A percentile compares a stretch with the other conserved stretches of the same genome.
These are phyloP conservation scores for Lycodopsis pacificus DNA, from an alignment of 2,797 vertebrate genomes.

Conservation along the genomic window DNA sequence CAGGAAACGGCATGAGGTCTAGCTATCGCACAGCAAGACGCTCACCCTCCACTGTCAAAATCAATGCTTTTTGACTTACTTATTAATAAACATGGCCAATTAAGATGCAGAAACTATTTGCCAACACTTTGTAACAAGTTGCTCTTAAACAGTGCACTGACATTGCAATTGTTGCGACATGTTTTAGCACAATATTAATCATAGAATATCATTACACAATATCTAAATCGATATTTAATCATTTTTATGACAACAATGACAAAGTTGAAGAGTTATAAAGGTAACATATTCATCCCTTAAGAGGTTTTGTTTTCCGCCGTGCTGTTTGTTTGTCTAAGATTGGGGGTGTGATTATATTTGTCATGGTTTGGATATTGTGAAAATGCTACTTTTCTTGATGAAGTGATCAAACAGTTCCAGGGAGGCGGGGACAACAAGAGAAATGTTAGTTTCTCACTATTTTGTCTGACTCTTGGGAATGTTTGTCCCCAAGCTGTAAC, in stretches of 20 bases:
- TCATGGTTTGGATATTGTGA: constrained; percentile 5
- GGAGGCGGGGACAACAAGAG: constrained; percentile 17
- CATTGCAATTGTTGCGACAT: constrained; percentile 48
- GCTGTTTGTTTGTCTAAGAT: neutral
- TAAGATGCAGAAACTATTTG: constrained; percentile 78
- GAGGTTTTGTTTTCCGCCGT: neutral
- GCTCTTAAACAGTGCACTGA: constrained; percentile 38
- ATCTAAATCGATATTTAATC: constrained; percentile 17
- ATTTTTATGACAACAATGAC: constrained; percentile 16
- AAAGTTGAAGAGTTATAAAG: constrained; percentile 1
- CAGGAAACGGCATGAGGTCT: constrained; percentile 71
- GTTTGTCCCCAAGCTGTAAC: constrained; percentile 57
- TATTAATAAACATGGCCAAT: constrained; percentile 83
- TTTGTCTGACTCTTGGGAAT: constrained; percentile 27
- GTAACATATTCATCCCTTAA: neutral
- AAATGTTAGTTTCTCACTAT: constrained; percentile 43
- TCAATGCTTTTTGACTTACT: constrained; percentile 79
- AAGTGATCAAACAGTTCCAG: constrained; percentile 38
- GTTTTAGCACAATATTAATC: constrained; percentile 40
- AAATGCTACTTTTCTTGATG: constrained; percentile 38
- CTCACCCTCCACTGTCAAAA: constrained; percentile 76
- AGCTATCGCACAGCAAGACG: constrained; percentile 72
- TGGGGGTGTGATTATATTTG: neutral
- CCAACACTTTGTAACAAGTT: constrained; percentile 72
- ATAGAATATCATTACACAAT: constrained; percentile 25